Conservation (phyloP, 2,113 vertebrate species). For the Campylomormyrus tamandua region DNA sequence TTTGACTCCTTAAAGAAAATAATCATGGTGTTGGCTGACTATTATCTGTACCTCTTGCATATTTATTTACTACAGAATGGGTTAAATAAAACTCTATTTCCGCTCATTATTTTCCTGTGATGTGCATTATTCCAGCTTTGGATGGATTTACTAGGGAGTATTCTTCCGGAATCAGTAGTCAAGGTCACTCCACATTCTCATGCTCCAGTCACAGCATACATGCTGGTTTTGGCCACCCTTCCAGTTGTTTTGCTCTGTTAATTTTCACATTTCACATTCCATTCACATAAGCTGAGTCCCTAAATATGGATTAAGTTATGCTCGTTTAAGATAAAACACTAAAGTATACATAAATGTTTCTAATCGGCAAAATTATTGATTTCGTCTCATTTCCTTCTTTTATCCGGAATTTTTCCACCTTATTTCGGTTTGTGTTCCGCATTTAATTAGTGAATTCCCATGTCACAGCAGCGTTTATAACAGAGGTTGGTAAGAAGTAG, state of each 20-base stretch:
- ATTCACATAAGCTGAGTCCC: not conserved
- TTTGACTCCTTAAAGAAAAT: not conserved
- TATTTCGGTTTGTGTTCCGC: not conserved
- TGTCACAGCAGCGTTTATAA: not conserved
- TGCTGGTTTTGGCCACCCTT: constrained; percentile 44
- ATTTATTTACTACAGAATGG: not conserved
- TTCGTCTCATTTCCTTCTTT: not conserved
- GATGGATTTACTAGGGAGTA: constrained; percentile 40
- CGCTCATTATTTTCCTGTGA: not conserved
- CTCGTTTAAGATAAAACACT: not conserved
- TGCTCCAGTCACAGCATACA: constrained; percentile 70
- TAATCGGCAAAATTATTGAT: not conserved
- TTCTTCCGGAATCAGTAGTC: constrained; percentile 47
- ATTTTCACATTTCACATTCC: not conserved
- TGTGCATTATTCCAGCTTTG: not conserved
- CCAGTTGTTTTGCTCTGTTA: not conserved
- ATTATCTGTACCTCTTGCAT: not conserved
- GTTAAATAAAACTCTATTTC: not conserved
- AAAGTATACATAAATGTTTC: not conserved
- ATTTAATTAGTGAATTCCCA: not conserved
- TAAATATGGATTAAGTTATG: not conserved
- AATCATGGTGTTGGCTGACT: not conserved
- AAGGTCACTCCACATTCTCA: constrained; percentile 65
- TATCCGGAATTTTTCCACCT: not conserved
- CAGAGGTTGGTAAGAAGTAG: not conserved